Percentiles rank a stretch among this genome's conserved stretches.
Evolutionary conservation across 2,888 invertebrate species (phyloP).

Genomic region (Drosophila diplacantha): DNA sequence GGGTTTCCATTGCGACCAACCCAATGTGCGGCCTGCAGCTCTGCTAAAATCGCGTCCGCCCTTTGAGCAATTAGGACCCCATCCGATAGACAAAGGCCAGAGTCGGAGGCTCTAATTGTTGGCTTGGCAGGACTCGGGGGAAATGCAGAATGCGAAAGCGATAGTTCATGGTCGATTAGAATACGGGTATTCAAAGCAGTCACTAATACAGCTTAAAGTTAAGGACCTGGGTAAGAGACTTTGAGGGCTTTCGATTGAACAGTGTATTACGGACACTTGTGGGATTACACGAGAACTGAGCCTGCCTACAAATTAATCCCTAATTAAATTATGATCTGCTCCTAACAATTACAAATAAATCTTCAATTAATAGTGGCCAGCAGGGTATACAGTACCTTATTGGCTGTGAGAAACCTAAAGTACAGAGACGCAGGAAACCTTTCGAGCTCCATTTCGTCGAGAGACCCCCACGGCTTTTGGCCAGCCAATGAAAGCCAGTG

Average conservation of each 20-base stretch:
- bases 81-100: constrained; percentile 37
- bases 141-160: background rate
- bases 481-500: constrained; percentile 51
- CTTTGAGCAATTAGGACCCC: constrained; percentile 63
- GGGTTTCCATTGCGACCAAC: constrained; percentile 61
- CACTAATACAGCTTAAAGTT: background rate
- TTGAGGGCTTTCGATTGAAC: constrained; percentile 3
- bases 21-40: constrained; percentile 30
- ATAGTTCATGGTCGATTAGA: constrained; percentile 6
- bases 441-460: background rate
- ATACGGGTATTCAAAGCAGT: background rate
- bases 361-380: constrained; percentile 7
- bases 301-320: background rate
- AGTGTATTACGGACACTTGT: background rate
- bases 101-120: background rate
- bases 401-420: background rate
- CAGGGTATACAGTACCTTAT: background rate
- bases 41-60: constrained; percentile 11
- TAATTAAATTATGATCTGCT: constrained; percentile 1
- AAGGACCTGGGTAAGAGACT: background rate
- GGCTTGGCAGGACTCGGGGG: background rate
- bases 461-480: constrained; percentile 52
- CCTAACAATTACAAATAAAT: constrained; percentile 5
- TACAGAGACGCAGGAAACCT: background rate
- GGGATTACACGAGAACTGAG: background rate